A percentile compares a stretch with the other conserved stretches of the same genome.
phyloP scores from a whole-genome alignment of 1,140 invertebrate species.

The Eupeodes corollae region DNA sequence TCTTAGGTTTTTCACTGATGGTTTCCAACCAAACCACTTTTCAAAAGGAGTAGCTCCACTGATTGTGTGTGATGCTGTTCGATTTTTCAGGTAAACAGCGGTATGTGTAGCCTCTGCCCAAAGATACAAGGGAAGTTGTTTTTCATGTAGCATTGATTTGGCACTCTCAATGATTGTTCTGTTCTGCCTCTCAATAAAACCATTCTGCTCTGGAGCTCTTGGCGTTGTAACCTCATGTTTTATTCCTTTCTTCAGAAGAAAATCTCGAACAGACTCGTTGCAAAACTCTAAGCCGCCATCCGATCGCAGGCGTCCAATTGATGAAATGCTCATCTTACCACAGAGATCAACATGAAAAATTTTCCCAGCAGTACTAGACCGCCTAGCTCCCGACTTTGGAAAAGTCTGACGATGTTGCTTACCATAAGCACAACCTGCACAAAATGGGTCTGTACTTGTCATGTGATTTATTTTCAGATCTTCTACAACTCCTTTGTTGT shows the following conservation, averaged over 20 bases:
- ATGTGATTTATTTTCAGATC: too few relatives aligned
- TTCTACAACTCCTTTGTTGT: too few relatives aligned
- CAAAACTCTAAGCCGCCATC: neutral
- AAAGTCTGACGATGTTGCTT: too few relatives aligned
- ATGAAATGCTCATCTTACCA: neutral
- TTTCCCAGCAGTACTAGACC: neutral
- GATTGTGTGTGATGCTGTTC: neutral
- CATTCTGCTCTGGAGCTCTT: too few relatives aligned
- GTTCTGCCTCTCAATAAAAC: too few relatives aligned
- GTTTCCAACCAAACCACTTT: neutral
- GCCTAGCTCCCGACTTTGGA: too few relatives aligned
- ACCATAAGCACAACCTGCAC: too few relatives aligned
- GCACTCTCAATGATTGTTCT: neutral
- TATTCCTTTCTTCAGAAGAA: too few relatives aligned
- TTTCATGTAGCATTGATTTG: neutral
- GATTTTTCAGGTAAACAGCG: neutral
- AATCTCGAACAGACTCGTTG: too few relatives aligned
- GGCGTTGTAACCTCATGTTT: too few relatives aligned
- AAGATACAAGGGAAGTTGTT: neutral
- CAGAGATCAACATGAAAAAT: neutral
- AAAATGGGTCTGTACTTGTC: too few relatives aligned
- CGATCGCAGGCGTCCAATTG: neutral
- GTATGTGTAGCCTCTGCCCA: neutral
- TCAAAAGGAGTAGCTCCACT: neutral
- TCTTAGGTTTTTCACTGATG: neutral